Conservation (phyloP, 2,113 vertebrate species). For the Scalopus aquaticus region DNA sequence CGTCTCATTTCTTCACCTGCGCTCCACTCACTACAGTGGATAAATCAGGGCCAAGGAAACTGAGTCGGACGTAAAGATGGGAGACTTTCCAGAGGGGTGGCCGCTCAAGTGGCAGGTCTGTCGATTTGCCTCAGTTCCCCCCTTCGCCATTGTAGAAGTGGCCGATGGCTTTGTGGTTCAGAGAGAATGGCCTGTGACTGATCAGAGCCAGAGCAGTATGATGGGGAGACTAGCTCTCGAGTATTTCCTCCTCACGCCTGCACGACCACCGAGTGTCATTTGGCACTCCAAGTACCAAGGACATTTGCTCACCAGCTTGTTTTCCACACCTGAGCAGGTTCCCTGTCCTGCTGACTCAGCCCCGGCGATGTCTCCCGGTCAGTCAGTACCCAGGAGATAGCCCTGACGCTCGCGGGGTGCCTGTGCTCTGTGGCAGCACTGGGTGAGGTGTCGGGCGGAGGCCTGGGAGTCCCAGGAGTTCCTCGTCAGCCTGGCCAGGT, state of each 20-base stretch:
- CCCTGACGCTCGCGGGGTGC: accelerated
- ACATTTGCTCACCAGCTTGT: neutral
- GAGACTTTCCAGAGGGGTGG: neutral
- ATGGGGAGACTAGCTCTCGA: neutral
- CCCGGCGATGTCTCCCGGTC: accelerated
- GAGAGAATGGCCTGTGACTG: neutral
- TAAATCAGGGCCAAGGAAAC: neutral
- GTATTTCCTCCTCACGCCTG: neutral
- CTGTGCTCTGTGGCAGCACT: neutral
- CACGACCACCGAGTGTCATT: accelerated
- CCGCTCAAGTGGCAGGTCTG: neutral
- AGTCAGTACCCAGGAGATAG: accelerated
- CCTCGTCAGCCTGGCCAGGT: neutral
- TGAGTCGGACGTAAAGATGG: neutral
- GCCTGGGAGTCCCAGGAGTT: accelerated
- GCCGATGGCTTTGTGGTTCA: neutral
- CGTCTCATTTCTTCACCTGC: neutral
- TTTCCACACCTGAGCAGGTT: neutral
- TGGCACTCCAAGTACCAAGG: neutral
- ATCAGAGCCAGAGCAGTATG: neutral
- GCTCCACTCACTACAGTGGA: neutral
- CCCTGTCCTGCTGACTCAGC: too few relatives aligned
- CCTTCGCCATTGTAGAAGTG: neutral
- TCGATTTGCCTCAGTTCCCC: accelerated
- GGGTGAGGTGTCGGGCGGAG: accelerated